Percentiles rank a stretch among this genome's conserved stretches.
Evolutionary conservation across 1,140 invertebrate genomes (phyloP).

Genomic region (Ptiloglossa arizonensis): DNA sequence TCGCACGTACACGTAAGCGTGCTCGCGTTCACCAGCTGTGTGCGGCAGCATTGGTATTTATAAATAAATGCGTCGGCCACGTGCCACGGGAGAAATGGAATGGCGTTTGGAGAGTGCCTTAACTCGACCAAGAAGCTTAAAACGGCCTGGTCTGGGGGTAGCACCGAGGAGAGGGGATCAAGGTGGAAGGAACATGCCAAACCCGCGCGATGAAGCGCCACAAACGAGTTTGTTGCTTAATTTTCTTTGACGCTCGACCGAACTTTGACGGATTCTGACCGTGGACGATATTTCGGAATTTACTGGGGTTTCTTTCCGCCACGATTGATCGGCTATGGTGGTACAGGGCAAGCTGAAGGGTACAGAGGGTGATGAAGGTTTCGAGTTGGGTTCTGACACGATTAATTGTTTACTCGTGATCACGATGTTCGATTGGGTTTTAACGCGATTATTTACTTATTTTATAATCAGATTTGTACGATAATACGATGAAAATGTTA

Average conservation of each 20-base stretch:
- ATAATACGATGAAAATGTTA: too few relatives aligned
- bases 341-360: too few relatives aligned
- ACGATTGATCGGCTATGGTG: too few relatives aligned
- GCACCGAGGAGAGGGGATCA: not conserved
- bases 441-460: too few relatives aligned
- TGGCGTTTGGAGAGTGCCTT: conserved; percentile 65
- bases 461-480: too few relatives aligned
- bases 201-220: not conserved
- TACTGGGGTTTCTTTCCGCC: not conserved
- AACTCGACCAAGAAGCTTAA: conserved; percentile 60
- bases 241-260: not conserved
- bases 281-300: not conserved
- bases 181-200: conserved; percentile 16
- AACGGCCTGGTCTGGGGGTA: conserved; percentile 13
- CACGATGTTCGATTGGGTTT: too few relatives aligned
- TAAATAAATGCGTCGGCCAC: conserved; percentile 73
- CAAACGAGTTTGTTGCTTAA: conserved; percentile 2
- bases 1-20: conserved; percentile 1
- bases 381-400: too few relatives aligned
- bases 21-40: conserved; percentile 42
- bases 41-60: conserved; percentile 68
- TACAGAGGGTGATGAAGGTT: too few relatives aligned
- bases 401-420: too few relatives aligned
- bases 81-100: conserved; percentile 68
- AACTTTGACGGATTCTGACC: conserved; percentile 18